phyloP scores from a whole-genome alignment of 2,113 vertebrate species.

The Amblyopsis rosae region DNA sequence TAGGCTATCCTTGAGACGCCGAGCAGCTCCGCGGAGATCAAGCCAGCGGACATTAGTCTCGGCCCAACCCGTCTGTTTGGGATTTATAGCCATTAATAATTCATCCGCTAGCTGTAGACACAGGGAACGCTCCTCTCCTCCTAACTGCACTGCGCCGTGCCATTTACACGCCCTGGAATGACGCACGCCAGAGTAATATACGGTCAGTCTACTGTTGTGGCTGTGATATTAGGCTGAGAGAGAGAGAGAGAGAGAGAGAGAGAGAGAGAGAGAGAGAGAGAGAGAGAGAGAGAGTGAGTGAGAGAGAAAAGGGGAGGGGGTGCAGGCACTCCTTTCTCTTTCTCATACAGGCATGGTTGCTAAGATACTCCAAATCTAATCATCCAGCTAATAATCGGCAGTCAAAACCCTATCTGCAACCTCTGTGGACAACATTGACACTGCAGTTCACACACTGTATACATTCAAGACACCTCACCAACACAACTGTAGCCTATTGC shows the following conservation, averaged over 20 bases:
- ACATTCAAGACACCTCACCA: slow-evolving; percentile 30
- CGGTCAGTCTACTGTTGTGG: slow-evolving; percentile 31
- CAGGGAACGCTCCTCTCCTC: slow-evolving; percentile 28
- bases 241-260: slow-evolving; percentile 27
- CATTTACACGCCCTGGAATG: slow-evolving; percentile 53
- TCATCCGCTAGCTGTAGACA: slow-evolving; percentile 58
- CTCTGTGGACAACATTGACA: slow-evolving; percentile 46
- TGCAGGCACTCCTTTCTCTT: slow-evolving; percentile 4
- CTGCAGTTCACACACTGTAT: slow-evolving; percentile 31
- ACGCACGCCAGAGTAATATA: slow-evolving; percentile 36
- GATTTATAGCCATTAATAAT: slow-evolving; percentile 71
- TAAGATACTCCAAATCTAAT: slow-evolving; percentile 62
- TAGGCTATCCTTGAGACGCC: slow-evolving; percentile 49
- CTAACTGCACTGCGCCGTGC: slow-evolving; percentile 38
- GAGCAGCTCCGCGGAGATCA: slow-evolving; percentile 45
- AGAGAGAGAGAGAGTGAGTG: neutral
- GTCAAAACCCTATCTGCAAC: slow-evolving; percentile 46
- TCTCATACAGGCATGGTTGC: slow-evolving; percentile 38
- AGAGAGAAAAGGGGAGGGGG: neutral
- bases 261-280: slow-evolving; percentile 5
- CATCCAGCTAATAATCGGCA: slow-evolving; percentile 47
- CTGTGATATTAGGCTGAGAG: slow-evolving; percentile 30
- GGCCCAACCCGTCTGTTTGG: slow-evolving; percentile 54
- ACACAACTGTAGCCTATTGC: slow-evolving; percentile 22
- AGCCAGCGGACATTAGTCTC: slow-evolving; percentile 67